Base-by-base conservation (phyloP, 2,888 invertebrate species). In the Cephus spinipes region DNA sequence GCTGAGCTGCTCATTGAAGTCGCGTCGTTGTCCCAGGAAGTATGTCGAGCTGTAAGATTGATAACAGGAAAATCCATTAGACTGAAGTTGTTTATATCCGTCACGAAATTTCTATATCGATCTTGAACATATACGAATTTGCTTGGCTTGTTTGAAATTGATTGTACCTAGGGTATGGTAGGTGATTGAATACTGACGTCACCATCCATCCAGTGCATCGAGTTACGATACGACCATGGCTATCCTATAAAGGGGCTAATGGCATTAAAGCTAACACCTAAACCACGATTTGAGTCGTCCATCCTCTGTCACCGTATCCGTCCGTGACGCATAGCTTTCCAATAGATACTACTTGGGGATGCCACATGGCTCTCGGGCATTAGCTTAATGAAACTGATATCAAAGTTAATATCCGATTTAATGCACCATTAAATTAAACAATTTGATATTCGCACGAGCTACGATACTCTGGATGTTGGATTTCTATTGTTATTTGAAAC, bases 1-100 rank as follows among this genome's bases (percentile, higher is more conserved):
- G 87, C 95, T 95, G 80, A 98, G 92, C 88, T 95, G 95, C 30
- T 94, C 93, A 91, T 97, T 97, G 92, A 97, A 97, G 86, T 94
- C 93, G 84, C 95, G 94, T 79, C 95, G 94, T 83, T 94, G 93
- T 69, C 97, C 97, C 86, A 98, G 92, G 84, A 94, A 93, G 90
- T 95, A 96, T 1, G 97, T 96, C 79, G 95, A 94, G 88, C 98
- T 98, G 92, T 68, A 93, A 93, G 78, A 80, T 77, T 55, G 55
- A 55, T 55, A 55, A 55, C 81, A 85, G 79, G 77, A 79, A 73
- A 68, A 77, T 68, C 55, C 36, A 55, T 55, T 55, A 55, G 55
- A 23, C 55, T 55, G 55, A 9, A 23, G 55, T 23, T 55, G 55
- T 55, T 55, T 55, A 55, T 55, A 9, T 55, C 23, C 55, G 55